phyloP scores from a whole-genome alignment of 2,888 invertebrate species.

The Nipponacmea schrenckii region DNA sequence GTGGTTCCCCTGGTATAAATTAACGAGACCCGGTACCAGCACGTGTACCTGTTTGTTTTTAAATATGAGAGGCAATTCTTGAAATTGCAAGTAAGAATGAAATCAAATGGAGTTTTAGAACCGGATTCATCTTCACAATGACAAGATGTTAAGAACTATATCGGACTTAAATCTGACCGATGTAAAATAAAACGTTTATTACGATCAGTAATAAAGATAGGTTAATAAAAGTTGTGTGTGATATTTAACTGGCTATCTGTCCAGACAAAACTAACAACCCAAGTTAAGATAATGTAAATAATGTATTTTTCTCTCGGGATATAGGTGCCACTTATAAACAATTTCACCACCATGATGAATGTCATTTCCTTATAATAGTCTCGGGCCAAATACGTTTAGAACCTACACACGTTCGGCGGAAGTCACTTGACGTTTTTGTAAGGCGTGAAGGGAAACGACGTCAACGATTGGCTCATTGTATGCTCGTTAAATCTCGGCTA shows the following conservation, averaged over 20 bases:
- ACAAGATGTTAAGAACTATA: no score
- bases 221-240: no score
- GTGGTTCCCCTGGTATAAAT: not conserved
- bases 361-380: not conserved
- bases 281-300: not conserved
- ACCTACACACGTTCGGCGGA: not conserved
- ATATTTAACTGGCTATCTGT: no score
- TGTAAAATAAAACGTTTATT: no score
- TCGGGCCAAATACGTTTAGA: not conserved
- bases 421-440: slow-evolving; percentile 5
- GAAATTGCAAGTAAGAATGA: no score
- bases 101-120: no score
- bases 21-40: not conserved
- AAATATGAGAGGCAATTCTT: not conserved
- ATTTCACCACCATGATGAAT: not conserved
- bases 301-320: not conserved
- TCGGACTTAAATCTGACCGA: no score
- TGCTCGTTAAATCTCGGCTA: slow-evolving; percentile 14
- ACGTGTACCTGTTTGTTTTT: not conserved
- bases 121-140: no score
- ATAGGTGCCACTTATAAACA: not conserved
- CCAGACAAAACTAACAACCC: not conserved
- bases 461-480: slow-evolving; percentile 16
- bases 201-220: no score
- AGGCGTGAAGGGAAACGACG: slow-evolving; percentile 12